Percentiles rank a stretch among this genome's conserved stretches.
phyloP scores from a whole-genome alignment of 2,888 invertebrate genomes.

The Pharmacophagus antenor region DNA sequence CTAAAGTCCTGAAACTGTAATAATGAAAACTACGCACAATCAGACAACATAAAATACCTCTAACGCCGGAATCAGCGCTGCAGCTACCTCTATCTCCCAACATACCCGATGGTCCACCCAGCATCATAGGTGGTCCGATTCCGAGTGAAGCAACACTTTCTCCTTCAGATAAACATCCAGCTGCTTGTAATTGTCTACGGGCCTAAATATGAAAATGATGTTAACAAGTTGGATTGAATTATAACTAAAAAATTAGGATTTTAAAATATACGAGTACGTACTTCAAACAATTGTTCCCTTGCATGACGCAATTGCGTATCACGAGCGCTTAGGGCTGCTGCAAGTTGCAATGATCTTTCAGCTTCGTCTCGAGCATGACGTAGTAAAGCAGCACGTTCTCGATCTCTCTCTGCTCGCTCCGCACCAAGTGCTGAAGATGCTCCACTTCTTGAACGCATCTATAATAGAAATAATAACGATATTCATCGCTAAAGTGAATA shows the following conservation, averaged over 20 bases:
- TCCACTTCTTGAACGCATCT: conserved; percentile 87
- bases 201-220: conserved; percentile 68
- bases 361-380: conserved; percentile 95
- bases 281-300: conserved; percentile 92
- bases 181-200: conserved; percentile 86
- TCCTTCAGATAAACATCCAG: conserved; percentile 91
- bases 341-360: conserved; percentile 91
- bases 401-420: conserved; percentile 86
- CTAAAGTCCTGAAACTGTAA: too few species aligned
- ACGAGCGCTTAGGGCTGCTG: conserved; percentile 92
- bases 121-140: conserved; percentile 83
- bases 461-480: conserved; percentile 22
- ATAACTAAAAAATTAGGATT: neutral
- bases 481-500: neutral
- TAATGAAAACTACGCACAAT: neutral
- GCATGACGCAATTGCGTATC: conserved; percentile 93
- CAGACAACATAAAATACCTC: conserved; percentile 69
- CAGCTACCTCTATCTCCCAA: conserved; percentile 89
- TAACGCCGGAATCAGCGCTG: conserved; percentile 92
- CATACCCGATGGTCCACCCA: conserved; percentile 73
- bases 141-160: conserved; percentile 89
- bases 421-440: conserved; percentile 85
- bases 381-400: conserved; percentile 93
- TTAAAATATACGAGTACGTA: conserved; percentile 46
- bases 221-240: neutral